Conservation (phyloP, 2,797 vertebrate species). For the Percopsis omiscomaycus region DNA sequence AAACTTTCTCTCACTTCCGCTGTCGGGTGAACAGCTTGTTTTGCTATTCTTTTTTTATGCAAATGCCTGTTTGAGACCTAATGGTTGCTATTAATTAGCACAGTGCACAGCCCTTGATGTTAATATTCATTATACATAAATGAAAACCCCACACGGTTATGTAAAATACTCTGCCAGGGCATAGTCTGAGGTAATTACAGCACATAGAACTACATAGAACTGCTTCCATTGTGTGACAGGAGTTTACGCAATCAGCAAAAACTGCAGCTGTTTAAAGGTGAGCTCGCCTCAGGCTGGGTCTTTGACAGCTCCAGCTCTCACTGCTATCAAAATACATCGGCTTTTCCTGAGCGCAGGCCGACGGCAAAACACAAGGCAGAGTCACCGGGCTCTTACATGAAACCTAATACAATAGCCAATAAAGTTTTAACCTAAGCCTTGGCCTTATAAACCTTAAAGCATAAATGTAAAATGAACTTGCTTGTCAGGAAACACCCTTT, state of each 20-base stretch:
- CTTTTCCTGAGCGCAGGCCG: constrained; percentile 53
- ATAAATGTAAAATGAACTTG: constrained; percentile 68
- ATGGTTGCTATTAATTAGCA: constrained; percentile 41
- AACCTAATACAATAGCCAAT: constrained; percentile 75
- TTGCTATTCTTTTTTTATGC: background rate
- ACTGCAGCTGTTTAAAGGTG: constrained; percentile 67
- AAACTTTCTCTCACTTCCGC: constrained; percentile 9
- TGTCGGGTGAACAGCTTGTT: background rate
- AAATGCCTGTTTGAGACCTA: constrained; percentile 16
- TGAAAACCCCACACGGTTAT: constrained; percentile 37
- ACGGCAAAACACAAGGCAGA: constrained; percentile 58
- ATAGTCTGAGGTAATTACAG: constrained; percentile 62
- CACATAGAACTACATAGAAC: constrained; percentile 31
- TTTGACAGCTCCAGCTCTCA: constrained; percentile 72
- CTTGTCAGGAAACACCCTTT: constrained; percentile 74
- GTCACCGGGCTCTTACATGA: constrained; percentile 55
- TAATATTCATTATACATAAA: constrained; percentile 42
- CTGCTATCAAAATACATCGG: constrained; percentile 73
- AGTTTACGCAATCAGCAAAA: constrained; percentile 73
- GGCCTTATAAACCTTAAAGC: constrained; percentile 70
- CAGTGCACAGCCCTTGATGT: constrained; percentile 10
- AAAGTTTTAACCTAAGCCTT: constrained; percentile 63
- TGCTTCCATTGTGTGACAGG: constrained; percentile 67
- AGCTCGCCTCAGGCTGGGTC: constrained; percentile 63
- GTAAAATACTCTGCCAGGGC: constrained; percentile 34